A percentile compares a stretch with the other conserved stretches of the same genome.
phyloP scores from a whole-genome alignment of 2,888 invertebrate genomes.

The Leucania comma region DNA sequence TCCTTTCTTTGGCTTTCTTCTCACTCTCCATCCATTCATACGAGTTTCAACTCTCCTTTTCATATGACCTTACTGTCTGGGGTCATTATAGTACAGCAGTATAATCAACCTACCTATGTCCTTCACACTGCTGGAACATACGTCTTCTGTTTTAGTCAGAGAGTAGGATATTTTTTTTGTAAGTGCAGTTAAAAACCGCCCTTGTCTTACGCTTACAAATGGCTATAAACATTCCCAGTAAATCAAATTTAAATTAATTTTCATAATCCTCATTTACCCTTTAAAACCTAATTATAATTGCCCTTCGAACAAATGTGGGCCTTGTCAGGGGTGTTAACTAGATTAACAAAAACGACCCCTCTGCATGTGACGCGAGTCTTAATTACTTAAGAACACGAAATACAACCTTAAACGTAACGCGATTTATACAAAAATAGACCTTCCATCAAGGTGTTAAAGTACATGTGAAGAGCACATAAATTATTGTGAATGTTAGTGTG shows the following conservation, averaged over 20 bases:
- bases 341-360: slow-evolving; percentile 47
- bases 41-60: too few species aligned
- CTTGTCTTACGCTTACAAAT: not conserved
- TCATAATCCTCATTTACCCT: slow-evolving; percentile 32
- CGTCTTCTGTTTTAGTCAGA: too few species aligned
- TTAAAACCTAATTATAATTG: slow-evolving; percentile 20
- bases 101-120: too few species aligned
- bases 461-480: slow-evolving; percentile 25
- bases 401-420: slow-evolving; percentile 20
- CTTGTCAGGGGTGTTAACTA: slow-evolving; percentile 49
- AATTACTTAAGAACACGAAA: slow-evolving; percentile 51
- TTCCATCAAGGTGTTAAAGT: slow-evolving; percentile 32
- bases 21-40: too few species aligned
- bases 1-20: too few species aligned
- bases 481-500: slow-evolving; percentile 6
- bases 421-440: slow-evolving; percentile 26
- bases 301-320: slow-evolving; percentile 30
- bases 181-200: too few species aligned
- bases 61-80: too few species aligned
- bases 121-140: too few species aligned
- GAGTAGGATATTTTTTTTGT: too few species aligned
- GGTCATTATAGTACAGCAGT: too few species aligned
- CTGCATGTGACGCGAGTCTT: slow-evolving; percentile 45
- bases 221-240: not conserved
- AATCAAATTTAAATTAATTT: slow-evolving; percentile 23